These are phyloP conservation scores for Phylloscopus collybita DNA, from an alignment of 2,797 vertebrate genomes.

Conservation along the genomic window DNA sequence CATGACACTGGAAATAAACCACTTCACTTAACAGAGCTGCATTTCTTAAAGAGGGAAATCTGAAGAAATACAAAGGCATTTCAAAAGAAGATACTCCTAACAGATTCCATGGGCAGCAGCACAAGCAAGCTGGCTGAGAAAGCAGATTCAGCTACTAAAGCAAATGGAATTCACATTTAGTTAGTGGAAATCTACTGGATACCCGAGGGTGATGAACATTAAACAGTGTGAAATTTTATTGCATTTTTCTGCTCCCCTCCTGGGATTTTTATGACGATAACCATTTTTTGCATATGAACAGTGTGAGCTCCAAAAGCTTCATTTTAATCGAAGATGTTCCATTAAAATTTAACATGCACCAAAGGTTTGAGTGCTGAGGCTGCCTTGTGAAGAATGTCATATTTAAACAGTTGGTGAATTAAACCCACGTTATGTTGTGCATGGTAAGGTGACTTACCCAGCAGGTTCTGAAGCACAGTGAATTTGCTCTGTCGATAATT, in stretches of 20 bases:
- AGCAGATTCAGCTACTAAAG: conserved; percentile 24
- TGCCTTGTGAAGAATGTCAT: conserved; percentile 39
- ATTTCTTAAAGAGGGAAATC: background rate
- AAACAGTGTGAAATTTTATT: conserved; percentile 72
- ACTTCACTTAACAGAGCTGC: background rate
- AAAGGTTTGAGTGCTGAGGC: background rate
- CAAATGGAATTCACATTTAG: conserved; percentile 68
- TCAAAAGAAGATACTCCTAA: background rate
- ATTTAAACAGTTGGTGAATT: conserved; percentile 58
- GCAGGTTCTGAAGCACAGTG: conserved; percentile 5
- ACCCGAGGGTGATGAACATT: conserved; percentile 72
- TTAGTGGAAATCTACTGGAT: conserved; percentile 68
- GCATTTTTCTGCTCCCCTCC: conserved; percentile 64
- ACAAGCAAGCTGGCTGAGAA: conserved; percentile 41
- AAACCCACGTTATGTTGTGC: conserved; percentile 1
- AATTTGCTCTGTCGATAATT: background rate
- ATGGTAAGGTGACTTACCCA: conserved; percentile 23
- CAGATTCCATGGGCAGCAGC: conserved; percentile 18
- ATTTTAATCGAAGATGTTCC: conserved; percentile 57
- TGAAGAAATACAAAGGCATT: background rate
- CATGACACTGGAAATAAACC: background rate
- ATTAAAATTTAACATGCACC: conserved; percentile 56
- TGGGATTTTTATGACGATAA: conserved; percentile 59
- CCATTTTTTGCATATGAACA: conserved; percentile 68
- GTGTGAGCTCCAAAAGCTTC: conserved; percentile 54